Evolutionary conservation across 1,140 invertebrate genomes (phyloP), one percentile per base, ranked within the genome.

Genomic region (Calephelis virginiensis): DNA sequence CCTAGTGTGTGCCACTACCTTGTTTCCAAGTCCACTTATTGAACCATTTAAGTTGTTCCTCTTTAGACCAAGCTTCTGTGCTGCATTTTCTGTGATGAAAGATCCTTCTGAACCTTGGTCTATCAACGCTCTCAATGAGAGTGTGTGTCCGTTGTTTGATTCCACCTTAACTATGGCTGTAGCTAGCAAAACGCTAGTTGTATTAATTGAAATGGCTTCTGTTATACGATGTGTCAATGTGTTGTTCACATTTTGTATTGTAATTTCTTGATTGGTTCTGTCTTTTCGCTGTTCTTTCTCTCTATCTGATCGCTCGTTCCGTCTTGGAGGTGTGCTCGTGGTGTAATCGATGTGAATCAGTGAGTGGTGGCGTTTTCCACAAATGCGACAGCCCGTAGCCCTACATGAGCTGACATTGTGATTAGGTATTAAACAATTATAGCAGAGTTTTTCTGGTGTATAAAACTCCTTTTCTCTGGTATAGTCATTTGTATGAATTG

Each of bases 31-130:
- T 48, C 61, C 66, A 67, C 59, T 67, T 38, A 62, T 38, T 38
- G 13, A 53, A 56, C 66, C 66, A 53, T 67, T 59, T 14, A 67
- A 28, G n/a, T 46, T 46, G 61, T 46, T 61, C 9, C 59, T 60
- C 13, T 50, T n/a, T 37, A 67, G 47, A 43, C 47, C 14, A 45
- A 67, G 61, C 47, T 48, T 49, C 47, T 67, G 60, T 17, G 66
- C 12, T 48, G 59, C 66, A 46, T 37, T 61, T 62, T 67, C 47
- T 17, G 56, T 67, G 5, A 62, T 49, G 40, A 67, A 67, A 11
- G 60, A 50, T 9, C 46, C 66, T 38, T 67, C 56, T 45, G 66
- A 67, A 28, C 66, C 66, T 14, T 59, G 66, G 13, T 67, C 66
- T 17, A 62, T 40, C 49, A 67, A 62, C 14, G 56, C 37, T 53